Evolutionary conservation across 2,888 invertebrate genomes (phyloP).

Genomic region (Maniola hyperantus): DNA sequence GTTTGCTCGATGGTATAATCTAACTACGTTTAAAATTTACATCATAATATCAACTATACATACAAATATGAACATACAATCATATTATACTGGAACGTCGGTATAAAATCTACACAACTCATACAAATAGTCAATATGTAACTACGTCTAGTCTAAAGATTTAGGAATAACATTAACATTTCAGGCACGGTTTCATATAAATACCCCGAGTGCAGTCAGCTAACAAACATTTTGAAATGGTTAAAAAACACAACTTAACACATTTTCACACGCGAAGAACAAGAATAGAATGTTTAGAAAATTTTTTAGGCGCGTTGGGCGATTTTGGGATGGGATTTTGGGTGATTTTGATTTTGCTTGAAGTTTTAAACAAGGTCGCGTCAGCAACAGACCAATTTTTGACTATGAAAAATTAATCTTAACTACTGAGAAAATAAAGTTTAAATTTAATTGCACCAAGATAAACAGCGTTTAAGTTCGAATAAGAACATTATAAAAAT

Average conservation of each 20-base stretch:
- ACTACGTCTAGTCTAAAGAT: constrained; percentile 40
- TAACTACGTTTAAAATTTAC: constrained; percentile 31
- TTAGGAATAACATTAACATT: constrained; percentile 43
- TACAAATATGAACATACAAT: constrained; percentile 56
- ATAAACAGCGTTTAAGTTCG: no score
- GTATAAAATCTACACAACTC: constrained; percentile 76
- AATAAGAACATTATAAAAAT: no score
- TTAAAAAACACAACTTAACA: neutral
- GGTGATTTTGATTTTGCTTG: no score
- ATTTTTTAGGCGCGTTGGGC: neutral
- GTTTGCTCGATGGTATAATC: constrained; percentile 13
- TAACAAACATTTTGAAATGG: constrained; percentile 8
- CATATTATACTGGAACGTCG: constrained; percentile 59
- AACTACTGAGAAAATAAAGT: no score
- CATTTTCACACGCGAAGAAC: neutral
- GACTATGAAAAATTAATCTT: no score
- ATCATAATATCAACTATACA: constrained; percentile 43
- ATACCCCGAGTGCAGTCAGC: constrained; percentile 27
- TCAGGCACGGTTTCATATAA: constrained; percentile 74
- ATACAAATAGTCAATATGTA: constrained; percentile 46
- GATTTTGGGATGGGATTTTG: no score
- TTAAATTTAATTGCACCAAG: no score
- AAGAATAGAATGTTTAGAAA: no score
- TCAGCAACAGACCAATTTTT: no score
- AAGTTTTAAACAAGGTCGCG: no score